These are phyloP conservation scores for Coracias cyanogaster DNA, from an alignment of 2,797 vertebrate species.

Conservation along the genomic window DNA sequence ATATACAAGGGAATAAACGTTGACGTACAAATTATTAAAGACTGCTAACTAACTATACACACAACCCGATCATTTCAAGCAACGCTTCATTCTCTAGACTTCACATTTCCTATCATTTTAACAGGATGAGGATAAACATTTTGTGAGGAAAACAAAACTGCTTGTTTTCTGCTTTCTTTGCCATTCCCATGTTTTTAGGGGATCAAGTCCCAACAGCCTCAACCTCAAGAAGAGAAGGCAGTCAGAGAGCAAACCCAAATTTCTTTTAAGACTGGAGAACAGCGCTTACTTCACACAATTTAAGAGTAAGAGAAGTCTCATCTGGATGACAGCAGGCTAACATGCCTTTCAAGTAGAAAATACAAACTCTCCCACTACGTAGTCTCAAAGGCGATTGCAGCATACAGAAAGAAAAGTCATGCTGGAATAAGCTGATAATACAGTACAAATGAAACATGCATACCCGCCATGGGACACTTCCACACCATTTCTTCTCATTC, in stretches of 20 bases:
- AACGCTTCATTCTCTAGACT: background rate
- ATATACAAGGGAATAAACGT: background rate
- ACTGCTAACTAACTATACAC: background rate
- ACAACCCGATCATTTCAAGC: background rate
- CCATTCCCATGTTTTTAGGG: background rate
- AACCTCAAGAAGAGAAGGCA: background rate
- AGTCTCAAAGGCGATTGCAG: background rate
- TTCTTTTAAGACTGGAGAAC: background rate
- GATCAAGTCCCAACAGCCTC: background rate
- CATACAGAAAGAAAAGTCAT: background rate
- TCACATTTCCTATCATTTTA: background rate
- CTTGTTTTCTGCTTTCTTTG: background rate
- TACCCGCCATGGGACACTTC: constrained; percentile 91
- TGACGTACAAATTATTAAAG: background rate
- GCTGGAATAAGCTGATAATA: background rate
- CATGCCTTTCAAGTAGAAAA: background rate
- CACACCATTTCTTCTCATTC: constrained; percentile 90
- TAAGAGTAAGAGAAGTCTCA: background rate
- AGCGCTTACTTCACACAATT: background rate
- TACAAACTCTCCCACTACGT: background rate
- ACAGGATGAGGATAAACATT: background rate
- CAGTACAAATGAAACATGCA: background rate
- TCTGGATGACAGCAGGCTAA: background rate
- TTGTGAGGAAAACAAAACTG: background rate
- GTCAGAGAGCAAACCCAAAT: background rate